Percentiles rank a stretch among this genome's conserved stretches.
These are phyloP conservation scores for Microcebus lehilahytsara DNA, from an alignment of 2,113 vertebrate species.

Conservation along the genomic window DNA sequence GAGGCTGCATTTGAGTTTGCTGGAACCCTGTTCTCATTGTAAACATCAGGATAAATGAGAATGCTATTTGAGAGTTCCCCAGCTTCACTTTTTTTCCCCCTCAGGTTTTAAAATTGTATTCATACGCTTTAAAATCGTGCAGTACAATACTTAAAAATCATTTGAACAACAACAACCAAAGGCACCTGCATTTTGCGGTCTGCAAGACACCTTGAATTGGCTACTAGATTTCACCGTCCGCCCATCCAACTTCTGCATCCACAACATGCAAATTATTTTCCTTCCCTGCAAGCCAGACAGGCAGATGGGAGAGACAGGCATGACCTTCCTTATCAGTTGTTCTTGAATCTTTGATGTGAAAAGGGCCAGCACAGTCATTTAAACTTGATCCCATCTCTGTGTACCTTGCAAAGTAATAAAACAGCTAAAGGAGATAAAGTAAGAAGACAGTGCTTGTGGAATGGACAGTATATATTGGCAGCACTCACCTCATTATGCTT, in stretches of 20 bases:
- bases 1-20: not conserved
- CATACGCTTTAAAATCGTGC: constrained; percentile 91
- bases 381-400: constrained; percentile 86
- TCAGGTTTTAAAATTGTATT: constrained; percentile 90
- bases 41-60: not conserved
- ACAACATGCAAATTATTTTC: constrained; percentile 84
- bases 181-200: constrained; percentile 87
- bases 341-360: constrained; percentile 85
- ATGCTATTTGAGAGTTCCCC: not conserved
- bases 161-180: constrained; percentile 87
- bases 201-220: constrained; percentile 82
- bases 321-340: constrained; percentile 85
- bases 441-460: constrained; percentile 92
- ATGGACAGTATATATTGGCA: constrained; percentile 87
- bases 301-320: constrained; percentile 82
- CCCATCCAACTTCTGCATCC: constrained; percentile 83
- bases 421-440: constrained; percentile 91
- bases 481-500: constrained; percentile 84
- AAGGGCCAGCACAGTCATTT: constrained; percentile 85
- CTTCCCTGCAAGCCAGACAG: constrained; percentile 76
- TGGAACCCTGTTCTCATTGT: not conserved
- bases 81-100: not conserved
- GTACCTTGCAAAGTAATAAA: constrained; percentile 92
- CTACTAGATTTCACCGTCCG: constrained; percentile 81
- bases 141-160: constrained; percentile 92